Evolutionary conservation across 1,140 invertebrate species (phyloP).

Genomic region (Drosophila truncata): DNA sequence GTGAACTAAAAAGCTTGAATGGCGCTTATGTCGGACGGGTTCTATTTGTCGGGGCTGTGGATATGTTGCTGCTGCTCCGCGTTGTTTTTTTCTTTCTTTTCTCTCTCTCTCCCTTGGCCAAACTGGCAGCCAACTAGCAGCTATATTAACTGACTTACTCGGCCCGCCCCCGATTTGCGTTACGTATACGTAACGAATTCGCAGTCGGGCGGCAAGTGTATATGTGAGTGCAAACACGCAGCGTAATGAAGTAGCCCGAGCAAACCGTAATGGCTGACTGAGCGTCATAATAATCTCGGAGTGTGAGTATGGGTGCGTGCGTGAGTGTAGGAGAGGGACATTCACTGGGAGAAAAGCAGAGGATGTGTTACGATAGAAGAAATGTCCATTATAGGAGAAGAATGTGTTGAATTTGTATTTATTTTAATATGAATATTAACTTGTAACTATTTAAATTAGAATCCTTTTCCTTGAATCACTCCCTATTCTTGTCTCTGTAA

Average conservation of each 20-base stretch:
- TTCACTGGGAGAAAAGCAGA: constrained; percentile 1
- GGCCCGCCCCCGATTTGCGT: constrained; percentile 47
- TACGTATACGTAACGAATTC: constrained; percentile 22
- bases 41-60: constrained; percentile 67
- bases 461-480: background rate
- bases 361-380: background rate
- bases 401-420: too few relatives aligned
- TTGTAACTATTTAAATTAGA: background rate
- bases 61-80: constrained; percentile 47
- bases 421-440: background rate
- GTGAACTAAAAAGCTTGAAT: constrained; percentile 83
- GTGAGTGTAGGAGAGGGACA: background rate
- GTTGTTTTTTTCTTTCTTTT: constrained; percentile 62
- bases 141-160: constrained; percentile 81
- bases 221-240: constrained; percentile 71
- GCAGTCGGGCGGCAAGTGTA: constrained; percentile 28
- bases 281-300: constrained; percentile 79
- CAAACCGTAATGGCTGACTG: constrained; percentile 79
- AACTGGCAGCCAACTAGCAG: constrained; percentile 72
- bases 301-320: constrained; percentile 42
- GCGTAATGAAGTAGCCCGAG: constrained; percentile 79
- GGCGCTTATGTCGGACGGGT: constrained; percentile 71
- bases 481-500: constrained; percentile 2
- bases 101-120: constrained; percentile 42
- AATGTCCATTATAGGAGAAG: too few relatives aligned